Conservation (phyloP, 2,113 vertebrate species). For the Psittacula cyanocephala region DNA sequence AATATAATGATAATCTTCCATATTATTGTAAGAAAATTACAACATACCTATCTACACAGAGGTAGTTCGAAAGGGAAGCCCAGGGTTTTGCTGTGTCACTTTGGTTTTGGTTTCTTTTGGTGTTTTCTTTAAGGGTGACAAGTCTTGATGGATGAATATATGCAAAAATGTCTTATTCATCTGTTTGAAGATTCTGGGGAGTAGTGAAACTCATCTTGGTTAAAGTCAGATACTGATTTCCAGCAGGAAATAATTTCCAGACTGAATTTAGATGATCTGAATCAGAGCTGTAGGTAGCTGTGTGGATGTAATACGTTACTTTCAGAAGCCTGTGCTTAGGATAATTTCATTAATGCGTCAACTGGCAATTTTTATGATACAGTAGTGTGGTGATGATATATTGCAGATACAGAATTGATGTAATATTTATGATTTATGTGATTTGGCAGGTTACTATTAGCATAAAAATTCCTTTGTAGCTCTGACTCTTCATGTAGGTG, state of each 20-base stretch:
- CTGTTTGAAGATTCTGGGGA: neutral
- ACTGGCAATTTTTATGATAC: neutral
- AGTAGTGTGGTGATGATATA: neutral
- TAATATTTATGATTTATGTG: neutral
- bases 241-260: neutral
- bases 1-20: neutral
- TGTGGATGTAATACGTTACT: neutral
- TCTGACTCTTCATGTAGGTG: neutral
- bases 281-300: neutral
- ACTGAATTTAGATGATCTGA: neutral
- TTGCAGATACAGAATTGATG: neutral
- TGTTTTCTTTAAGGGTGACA: neutral
- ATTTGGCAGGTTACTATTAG: neutral
- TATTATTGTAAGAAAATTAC: neutral
- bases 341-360: neutral
- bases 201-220: neutral
- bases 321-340: neutral
- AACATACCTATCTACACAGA: neutral
- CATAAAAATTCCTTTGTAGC: neutral
- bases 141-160: neutral
- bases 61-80: neutral
- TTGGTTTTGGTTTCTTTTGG: neutral
- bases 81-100: conserved; percentile 12
- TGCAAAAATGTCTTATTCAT: neutral
- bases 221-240: conserved; percentile 24